Evolutionary conservation across 2,113 vertebrate species (phyloP).

Genomic region (Chloroceryle aenea): DNA sequence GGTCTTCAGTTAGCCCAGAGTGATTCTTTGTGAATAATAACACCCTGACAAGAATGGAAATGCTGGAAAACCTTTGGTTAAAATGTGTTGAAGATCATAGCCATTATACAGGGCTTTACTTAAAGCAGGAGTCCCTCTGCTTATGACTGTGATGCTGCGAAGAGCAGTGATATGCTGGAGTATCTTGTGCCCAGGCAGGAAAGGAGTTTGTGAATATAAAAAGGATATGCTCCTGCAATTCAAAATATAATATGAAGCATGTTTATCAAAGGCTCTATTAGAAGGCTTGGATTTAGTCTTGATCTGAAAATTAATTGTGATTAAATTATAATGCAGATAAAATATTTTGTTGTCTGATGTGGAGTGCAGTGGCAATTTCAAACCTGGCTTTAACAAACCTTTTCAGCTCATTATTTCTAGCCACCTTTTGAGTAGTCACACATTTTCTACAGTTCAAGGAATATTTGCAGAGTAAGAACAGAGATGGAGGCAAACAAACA

Average conservation of each 20-base stretch:
- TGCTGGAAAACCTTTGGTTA: background rate
- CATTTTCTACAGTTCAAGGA: background rate
- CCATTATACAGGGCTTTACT: background rate
- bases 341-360: background rate
- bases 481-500: background rate
- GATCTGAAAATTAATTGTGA: background rate
- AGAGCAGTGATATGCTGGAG: background rate
- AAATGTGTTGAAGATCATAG: background rate
- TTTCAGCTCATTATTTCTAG: background rate
- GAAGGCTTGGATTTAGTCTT: background rate
- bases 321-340: background rate
- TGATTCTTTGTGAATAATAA: background rate
- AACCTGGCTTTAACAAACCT: background rate
- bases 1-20: background rate
- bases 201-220: background rate
- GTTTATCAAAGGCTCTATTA: background rate
- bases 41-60: background rate
- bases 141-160: background rate
- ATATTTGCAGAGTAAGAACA: background rate
- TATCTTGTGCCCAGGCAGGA: background rate
- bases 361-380: background rate
- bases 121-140: background rate
- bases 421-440: background rate
- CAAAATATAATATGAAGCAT: background rate
- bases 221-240: background rate